Base-by-base conservation (phyloP, 2,888 invertebrate genomes). In the Lasioglossum morio region DNA sequence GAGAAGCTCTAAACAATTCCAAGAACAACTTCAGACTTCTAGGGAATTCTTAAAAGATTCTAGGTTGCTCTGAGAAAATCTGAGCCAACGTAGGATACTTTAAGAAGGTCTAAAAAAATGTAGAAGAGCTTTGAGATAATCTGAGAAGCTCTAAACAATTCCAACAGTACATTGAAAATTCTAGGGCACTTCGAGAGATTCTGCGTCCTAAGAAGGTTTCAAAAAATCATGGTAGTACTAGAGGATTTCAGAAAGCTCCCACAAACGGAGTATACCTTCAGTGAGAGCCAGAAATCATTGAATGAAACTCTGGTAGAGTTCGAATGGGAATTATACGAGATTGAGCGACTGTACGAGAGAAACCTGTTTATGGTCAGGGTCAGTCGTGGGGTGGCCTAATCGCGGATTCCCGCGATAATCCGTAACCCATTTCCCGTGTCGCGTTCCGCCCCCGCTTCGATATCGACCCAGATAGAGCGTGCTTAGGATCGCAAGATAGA, bases 321-420 rank as follows among this genome's bases (percentile, higher is more conserved):
- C 23, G 53, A 53, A 48, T 48, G 23, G 19, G 23, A 53, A 8
- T 53, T 53, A 7, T 23, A 2, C 8, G 53, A 53, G 23, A 53
- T 53, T 23, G 8, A 53, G 53, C 23, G 53, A 23, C 57, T n/a
- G 57, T n/a, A 63, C 0, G 5, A 63, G 30, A 63, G 63, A 63
- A 63, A 63, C 63, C 27, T 63, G 63, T 63, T 63, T 27, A 43
- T 16, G 72, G 43, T 72, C 72, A 72, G 72, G 72, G 72, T 72
- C 43, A 16, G 12, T n/a, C 27, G 40, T 4, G 14, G 14, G 4
- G 43, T 12, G 14, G 43, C 63, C 27, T 63, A 63, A 40, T 27
- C 40, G 72, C n/a, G 77, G 77, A 77, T 78, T 66, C 48, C 2
- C 79, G n/a, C 27, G 72, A 75, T 72, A 75, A 82, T 74, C 30